phyloP scores from a whole-genome alignment of 2,888 invertebrate genomes.

The Toxonevra muliebris region DNA sequence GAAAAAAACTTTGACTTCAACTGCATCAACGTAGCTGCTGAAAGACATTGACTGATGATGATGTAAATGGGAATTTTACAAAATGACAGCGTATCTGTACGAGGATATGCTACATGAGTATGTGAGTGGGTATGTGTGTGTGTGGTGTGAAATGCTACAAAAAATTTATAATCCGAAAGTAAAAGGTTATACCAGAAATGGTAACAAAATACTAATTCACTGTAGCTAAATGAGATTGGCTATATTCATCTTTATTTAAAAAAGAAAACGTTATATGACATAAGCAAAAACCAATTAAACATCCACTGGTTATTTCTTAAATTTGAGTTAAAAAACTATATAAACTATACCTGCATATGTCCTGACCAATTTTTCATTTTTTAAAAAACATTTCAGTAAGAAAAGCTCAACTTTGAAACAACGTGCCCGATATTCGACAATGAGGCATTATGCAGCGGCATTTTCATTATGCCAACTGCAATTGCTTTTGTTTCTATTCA shows the following conservation, averaged over 20 bases:
- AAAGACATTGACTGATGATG: conserved; percentile 49
- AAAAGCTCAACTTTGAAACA: too few species aligned
- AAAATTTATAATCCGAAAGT: not conserved
- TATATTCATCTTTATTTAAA: too few species aligned
- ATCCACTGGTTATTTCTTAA: too few species aligned
- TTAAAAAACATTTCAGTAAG: too few species aligned
- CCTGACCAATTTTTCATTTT: too few species aligned
- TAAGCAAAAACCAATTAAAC: too few species aligned
- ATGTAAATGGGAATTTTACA: conserved; percentile 48
- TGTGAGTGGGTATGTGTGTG: conserved; percentile 31
- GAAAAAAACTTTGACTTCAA: too few species aligned
- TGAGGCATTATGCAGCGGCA: conserved; percentile 20
- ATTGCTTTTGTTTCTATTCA: conserved; percentile 34
- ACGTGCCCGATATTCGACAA: too few species aligned
- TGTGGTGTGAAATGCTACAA: conserved; percentile 6
- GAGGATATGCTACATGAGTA: conserved; percentile 14
- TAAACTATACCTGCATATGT: too few species aligned
- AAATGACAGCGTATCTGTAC: not conserved
- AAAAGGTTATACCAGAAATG: conserved; percentile 19
- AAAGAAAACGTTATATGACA: too few species aligned
- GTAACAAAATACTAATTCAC: conserved; percentile 12
- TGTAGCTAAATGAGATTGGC: too few species aligned
- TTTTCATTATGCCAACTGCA: conserved; percentile 30
- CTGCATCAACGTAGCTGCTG: conserved; percentile 13
- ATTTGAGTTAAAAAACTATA: too few species aligned